These are phyloP conservation scores for Cryptoblepharus egeriae DNA, from an alignment of 2,797 vertebrate genomes.

Conservation along the genomic window DNA sequence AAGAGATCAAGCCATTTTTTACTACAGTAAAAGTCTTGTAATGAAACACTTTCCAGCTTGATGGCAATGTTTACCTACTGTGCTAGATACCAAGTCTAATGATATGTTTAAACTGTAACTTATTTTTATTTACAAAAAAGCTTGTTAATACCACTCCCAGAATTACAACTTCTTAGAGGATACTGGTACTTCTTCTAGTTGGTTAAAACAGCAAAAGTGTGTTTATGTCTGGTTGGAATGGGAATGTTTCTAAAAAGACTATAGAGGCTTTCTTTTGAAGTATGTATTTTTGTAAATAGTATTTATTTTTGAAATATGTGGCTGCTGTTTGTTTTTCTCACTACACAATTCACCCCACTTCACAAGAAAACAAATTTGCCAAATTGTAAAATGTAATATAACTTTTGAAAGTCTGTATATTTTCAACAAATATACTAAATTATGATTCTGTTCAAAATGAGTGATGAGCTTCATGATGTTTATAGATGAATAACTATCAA, in stretches of 20 bases:
- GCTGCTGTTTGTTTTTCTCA: neutral
- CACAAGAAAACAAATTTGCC: neutral
- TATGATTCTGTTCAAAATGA: neutral
- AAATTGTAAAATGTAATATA: constrained; percentile 1
- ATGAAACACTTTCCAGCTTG: neutral
- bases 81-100: neutral
- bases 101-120: neutral
- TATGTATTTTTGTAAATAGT: constrained; percentile 21
- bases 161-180: neutral
- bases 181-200: neutral
- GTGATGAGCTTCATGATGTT: neutral
- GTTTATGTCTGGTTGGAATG: neutral
- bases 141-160: neutral
- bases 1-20: neutral
- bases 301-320: constrained; percentile 1
- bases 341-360: neutral
- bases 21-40: neutral
- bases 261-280: neutral
- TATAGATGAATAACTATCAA: neutral
- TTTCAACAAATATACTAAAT: neutral
- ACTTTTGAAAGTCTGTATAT: neutral
- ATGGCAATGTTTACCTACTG: neutral
- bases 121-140: too few species aligned
- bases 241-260: neutral
- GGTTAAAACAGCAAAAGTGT: neutral